These are phyloP conservation scores for Mamestra configurata DNA, from an alignment of 1,140 invertebrate species.

Conservation along the genomic window DNA sequence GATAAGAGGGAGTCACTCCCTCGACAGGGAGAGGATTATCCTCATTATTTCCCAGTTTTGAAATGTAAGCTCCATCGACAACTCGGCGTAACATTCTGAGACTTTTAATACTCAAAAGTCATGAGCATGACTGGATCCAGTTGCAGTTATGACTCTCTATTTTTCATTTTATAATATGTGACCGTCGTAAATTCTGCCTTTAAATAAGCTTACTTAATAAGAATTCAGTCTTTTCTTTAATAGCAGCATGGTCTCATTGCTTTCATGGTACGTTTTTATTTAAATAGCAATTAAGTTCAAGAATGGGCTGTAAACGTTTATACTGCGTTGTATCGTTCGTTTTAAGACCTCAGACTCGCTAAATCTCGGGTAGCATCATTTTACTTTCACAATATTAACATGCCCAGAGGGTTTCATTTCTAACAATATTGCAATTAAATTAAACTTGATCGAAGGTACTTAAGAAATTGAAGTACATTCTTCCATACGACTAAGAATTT, in stretches of 20 bases:
- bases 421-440: slow-evolving; percentile 21
- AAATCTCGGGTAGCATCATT: slow-evolving; percentile 68
- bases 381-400: slow-evolving; percentile 67
- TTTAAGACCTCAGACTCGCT: slow-evolving; percentile 69
- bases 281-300: slow-evolving; percentile 85
- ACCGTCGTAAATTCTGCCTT: slow-evolving; percentile 56
- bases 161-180: slow-evolving; percentile 58
- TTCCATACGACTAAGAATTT: too few species aligned
- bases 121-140: slow-evolving; percentile 57
- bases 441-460: neutral
- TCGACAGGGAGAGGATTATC: slow-evolving; percentile 72
- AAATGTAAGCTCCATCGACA: slow-evolving; percentile 51
- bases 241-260: slow-evolving; percentile 67
- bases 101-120: slow-evolving; percentile 60
- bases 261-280: slow-evolving; percentile 82
- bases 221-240: slow-evolving; percentile 64
- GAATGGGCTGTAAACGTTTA: slow-evolving; percentile 84
- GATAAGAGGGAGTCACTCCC: slow-evolving; percentile 74
- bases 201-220: slow-evolving; percentile 62
- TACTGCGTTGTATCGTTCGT: slow-evolving; percentile 71
- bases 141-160: slow-evolving; percentile 49
- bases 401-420: neutral
- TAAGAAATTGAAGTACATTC: neutral
- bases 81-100: slow-evolving; percentile 60
- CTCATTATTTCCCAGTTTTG: slow-evolving; percentile 80